Base-by-base conservation (phyloP, 2,888 invertebrate genomes). In the Imbricaverruca yamaguchii region DNA sequence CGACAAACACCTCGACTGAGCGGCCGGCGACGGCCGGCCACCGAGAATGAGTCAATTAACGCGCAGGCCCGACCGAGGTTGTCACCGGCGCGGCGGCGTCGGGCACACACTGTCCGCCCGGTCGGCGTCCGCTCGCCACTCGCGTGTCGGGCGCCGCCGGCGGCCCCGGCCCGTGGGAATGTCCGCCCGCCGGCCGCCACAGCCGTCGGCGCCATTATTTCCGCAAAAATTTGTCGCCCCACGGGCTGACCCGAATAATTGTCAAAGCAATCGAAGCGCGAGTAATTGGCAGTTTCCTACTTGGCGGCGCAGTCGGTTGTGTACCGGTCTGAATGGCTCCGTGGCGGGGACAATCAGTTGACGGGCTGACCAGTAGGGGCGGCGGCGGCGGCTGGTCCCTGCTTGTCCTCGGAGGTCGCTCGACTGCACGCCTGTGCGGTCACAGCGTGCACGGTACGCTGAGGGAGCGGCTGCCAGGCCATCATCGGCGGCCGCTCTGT, bases 1-100 rank as follows among this genome's bases (percentile, higher is more conserved):
- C 74, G 74, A 74, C 74, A 74, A 74, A 69, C 69, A 69, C 39
- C 23, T 10, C 7, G 23, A 67, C 11, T 11, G 23, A 13, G 12
- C 15, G 53, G 21, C 74, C 74, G 74, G 21, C 74, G 9, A 21
- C 74, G 74, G 53, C 53, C 53, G 53, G 39, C 8, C 74, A 55
- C 53, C 74, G 69, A n/a, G 21, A 11, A 74, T 55, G 74, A 74
- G 74, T 74, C 74, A 74, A 74, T 74, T 74, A 74, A 21, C 23
- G 74, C 74, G 3, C 9, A 10, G 9, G 12, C 10, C 3, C 21
- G 53, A 55, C 21, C 53, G 74, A 11, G 12, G 3, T 7, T 59
- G 59, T 59, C 12, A 15, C 59, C 59, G 59, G 59, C 59, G 59
- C 39, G 39, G 39, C 39, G 39, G 39, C 39, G 39, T 4, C 39